Conservation (phyloP, 2,797 vertebrate species). For the Rhinoraja longicauda region DNA sequence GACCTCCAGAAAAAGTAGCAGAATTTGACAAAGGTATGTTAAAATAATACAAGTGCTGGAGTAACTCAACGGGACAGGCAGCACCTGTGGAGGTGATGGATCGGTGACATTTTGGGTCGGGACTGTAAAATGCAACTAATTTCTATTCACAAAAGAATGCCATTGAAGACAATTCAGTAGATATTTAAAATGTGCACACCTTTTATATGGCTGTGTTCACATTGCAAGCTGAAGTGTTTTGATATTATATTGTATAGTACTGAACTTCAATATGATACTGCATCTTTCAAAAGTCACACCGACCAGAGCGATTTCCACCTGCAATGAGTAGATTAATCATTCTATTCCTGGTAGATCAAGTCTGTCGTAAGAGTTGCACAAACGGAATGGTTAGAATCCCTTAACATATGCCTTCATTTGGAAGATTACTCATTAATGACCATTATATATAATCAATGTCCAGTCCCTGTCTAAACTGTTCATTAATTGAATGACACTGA, state of each 20-base stretch:
- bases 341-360: conserved; percentile 49
- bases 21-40: too few species aligned
- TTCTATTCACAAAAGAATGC: background rate
- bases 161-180: background rate
- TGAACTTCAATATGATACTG: background rate
- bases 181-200: too few species aligned
- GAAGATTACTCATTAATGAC: conserved; percentile 64
- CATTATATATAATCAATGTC: conserved; percentile 66
- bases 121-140: background rate
- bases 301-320: background rate
- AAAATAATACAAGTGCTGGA: too few species aligned
- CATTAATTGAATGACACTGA: conserved; percentile 55
- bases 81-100: too few species aligned
- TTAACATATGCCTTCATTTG: conserved; percentile 69
- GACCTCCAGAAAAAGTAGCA: too few species aligned
- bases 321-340: conserved; percentile 50
- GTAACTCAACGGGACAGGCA: too few species aligned
- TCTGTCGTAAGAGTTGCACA: conserved; percentile 56
- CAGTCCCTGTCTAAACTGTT: conserved; percentile 61
- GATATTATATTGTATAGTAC: background rate
- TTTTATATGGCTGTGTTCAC: background rate
- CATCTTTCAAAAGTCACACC: background rate
- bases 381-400: conserved; percentile 55
- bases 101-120: too few species aligned
- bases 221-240: background rate